Evolutionary conservation across 2,113 vertebrate species (phyloP), one percentile per base, ranked within the genome.

Genomic region (Recurvirostra avosetta): DNA sequence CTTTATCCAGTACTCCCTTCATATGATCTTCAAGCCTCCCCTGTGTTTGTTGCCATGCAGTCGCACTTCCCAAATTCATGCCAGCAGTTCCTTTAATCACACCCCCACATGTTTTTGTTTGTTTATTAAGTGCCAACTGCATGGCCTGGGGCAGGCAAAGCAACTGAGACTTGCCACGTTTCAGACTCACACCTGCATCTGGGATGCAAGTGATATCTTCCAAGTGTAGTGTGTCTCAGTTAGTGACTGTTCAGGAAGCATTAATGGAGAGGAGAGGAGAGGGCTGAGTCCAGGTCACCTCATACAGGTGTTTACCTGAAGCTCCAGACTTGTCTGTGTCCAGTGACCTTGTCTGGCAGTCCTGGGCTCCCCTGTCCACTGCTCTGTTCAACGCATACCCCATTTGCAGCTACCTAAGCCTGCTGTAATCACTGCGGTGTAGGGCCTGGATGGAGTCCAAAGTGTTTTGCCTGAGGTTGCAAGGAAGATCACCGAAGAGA

Each of bases 31-130:
- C 47, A 86, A 79, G 50, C 63, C 91, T 94, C 26, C 8, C n/a
- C 34, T 78, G 34, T 63, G 75, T 84, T 85, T 95, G 68, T 88
- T 94, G 88, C 88, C 62, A 58, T 82, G 80, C n/a, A 94, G 79
- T 96, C 23, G 1, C 79, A 96, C 80, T 97, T 97, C 95, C 92
- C 88, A 92, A 79, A 92, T 79, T 88, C 84, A 55, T 94, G 89
- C 91, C 77, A 95, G 67, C 32, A 95, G 87, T 94, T 96, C 84
- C 89, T 95, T 96, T 95, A 95, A 95, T 95, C 94, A 92, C 94
- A 95, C 94, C n/a, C 84, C 88, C 71, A 62, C 74, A 79, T 30
- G 77, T 84, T 92, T 95, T 73, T 97, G 78, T 95, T 96, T 96
- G 79, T 95, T 96, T 92, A 82, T 79, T 76, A 91, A 91, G 71